Conservation (phyloP, 2,113 vertebrate genomes). For the Tychaedon coryphoeus region DNA sequence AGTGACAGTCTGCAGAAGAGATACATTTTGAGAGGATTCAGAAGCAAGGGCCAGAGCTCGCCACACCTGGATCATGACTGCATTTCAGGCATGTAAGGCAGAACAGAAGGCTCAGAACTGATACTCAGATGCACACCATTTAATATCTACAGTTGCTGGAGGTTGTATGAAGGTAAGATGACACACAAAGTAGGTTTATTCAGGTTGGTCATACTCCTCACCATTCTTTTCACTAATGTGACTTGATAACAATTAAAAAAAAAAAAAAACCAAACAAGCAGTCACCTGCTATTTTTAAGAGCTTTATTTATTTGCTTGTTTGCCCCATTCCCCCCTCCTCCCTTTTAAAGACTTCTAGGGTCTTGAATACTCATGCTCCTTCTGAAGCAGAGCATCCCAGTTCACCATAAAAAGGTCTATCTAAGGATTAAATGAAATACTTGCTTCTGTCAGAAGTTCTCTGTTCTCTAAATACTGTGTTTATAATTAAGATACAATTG, state of each 20-base stretch:
- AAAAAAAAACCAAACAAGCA: background rate
- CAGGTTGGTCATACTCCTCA: background rate
- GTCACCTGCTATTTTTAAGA: background rate
- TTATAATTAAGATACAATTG: background rate
- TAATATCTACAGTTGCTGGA: background rate
- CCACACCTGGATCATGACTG: background rate
- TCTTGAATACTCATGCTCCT: background rate
- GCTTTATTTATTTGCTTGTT: background rate
- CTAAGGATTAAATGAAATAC: background rate
- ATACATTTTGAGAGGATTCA: slow-evolving; percentile 15
- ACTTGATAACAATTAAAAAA: background rate
- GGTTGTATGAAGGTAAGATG: background rate
- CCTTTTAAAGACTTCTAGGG: background rate
- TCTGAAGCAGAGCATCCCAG: background rate
- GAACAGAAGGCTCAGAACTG: slow-evolving; percentile 11
- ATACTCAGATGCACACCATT: background rate
- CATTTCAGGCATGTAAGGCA: background rate
- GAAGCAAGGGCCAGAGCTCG: slow-evolving; percentile 4
- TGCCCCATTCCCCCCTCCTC: background rate
- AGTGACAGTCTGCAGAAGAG: slow-evolving; percentile 27
- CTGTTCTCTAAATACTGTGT: background rate
- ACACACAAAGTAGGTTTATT: background rate
- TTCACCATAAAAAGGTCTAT: background rate
- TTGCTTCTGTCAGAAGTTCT: background rate
- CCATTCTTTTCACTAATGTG: background rate